Percentiles rank a stretch among this genome's conserved stretches.
phyloP scores from a whole-genome alignment of 2,113 vertebrate species.

The Albula goreensis region DNA sequence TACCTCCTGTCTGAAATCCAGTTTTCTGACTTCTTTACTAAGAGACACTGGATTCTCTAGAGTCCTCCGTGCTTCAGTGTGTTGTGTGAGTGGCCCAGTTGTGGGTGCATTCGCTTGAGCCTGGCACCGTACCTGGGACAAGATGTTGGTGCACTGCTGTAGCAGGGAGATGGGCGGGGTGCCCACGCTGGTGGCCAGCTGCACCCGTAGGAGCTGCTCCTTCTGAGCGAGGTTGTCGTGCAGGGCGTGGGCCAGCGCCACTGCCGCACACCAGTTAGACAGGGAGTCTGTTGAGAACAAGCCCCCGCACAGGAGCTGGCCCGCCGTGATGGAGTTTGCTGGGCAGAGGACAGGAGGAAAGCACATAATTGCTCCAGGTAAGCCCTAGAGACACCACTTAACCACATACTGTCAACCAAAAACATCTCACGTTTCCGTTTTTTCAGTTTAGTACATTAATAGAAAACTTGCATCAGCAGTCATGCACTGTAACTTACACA shows the following conservation, averaged over 20 bases:
- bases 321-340: conserved; percentile 92
- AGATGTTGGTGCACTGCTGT: conserved; percentile 98
- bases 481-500: too few relatives aligned
- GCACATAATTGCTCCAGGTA: neutral
- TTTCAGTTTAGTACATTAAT: too few relatives aligned
- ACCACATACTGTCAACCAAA: too few relatives aligned
- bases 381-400: neutral
- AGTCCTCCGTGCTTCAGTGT: neutral
- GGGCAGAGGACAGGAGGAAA: conserved; percentile 27
- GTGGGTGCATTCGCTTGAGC: neutral
- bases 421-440: too few relatives aligned
- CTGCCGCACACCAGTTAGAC: conserved; percentile 96
- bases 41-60: too few relatives aligned
- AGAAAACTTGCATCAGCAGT: too few relatives aligned
- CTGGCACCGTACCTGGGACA: conserved; percentile 83
- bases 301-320: conserved; percentile 92
- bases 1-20: too few relatives aligned
- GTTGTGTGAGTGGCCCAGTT: neutral
- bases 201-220: conserved; percentile 92
- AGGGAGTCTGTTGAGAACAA: conserved; percentile 93
- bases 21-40: too few relatives aligned
- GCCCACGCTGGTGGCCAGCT: conserved; percentile 92
- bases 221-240: conserved; percentile 93
- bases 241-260: conserved; percentile 90
- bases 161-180: conserved; percentile 94